Evolutionary conservation across 2,113 vertebrate species (phyloP), one percentile per base, ranked within the genome.

Genomic region (Rousettus leschenaultii): DNA sequence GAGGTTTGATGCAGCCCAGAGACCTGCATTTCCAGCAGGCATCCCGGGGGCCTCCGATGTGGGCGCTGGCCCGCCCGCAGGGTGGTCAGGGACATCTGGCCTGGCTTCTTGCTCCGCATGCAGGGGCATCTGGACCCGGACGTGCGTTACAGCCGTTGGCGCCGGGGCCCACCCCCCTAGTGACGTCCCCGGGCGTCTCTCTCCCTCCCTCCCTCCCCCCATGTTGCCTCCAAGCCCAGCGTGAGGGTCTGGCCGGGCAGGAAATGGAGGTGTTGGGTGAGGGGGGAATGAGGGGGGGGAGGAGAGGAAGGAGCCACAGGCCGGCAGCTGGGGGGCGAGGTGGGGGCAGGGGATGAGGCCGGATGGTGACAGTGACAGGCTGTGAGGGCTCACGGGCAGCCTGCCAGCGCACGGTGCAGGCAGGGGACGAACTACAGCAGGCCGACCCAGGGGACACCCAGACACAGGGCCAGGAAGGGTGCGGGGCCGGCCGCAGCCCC

Each of bases 101-200:
- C 6, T 0, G 3, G 70, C 53, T 22, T 18, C 57, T 70, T 26
- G 3, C 1, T 15, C 6, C 13, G 57, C 3, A 6, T 16, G 38
- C 45, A 33, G 73, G 4, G 21, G 7, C 33, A 48, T 57, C 66
- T 75, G 18, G 9, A 51, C 57, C 74, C 75, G 65, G 26, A 71
- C 21, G 12, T 35, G 43, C 11, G n/a, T 51, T 26, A 35, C 48
- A 53, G n/a, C 7, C 4, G 4, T 13, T 48, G 19, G n/a, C 26
- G 18, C 21, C 38, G 48, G 19, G 22, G n/a, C n/a, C 30, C 35
- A 33, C 6, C 51, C 40, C 70, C 71, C 30, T 21, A 1, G 24
- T 45, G 5, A 65, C 51, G 55, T 77, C 59, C 2, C 22, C 6
- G 53, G 85, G 80, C 53, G 75, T 57, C 80, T 73, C n/a, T n/a